These are phyloP conservation scores for Mallotus villosus DNA, from an alignment of 2,797 vertebrate genomes.

Conservation along the genomic window DNA sequence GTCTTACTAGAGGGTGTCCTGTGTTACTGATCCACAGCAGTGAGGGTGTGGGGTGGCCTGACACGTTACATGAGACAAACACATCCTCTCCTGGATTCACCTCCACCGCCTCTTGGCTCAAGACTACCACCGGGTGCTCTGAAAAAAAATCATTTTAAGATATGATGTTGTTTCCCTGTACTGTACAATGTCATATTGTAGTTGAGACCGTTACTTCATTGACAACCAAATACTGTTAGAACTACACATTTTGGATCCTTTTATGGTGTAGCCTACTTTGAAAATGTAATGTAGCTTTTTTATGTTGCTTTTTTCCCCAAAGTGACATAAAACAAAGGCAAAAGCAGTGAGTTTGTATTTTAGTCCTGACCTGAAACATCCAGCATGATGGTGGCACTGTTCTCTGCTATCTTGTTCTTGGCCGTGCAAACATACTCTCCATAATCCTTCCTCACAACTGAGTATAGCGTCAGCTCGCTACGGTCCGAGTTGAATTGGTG, in stretches of 20 bases:
- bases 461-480: conserved; percentile 67
- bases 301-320: too few relatives aligned
- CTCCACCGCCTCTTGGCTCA: conserved; percentile 46
- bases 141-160: conserved; percentile 8
- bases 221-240: too few relatives aligned
- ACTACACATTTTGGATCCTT: too few relatives aligned
- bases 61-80: conserved; percentile 71
- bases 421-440: conserved; percentile 73
- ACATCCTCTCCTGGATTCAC: conserved; percentile 45
- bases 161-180: too few relatives aligned
- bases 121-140: conserved; percentile 70
- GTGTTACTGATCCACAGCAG: conserved; percentile 71
- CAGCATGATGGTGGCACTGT: conserved; percentile 52
- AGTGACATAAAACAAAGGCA: too few relatives aligned
- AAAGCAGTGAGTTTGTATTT: not conserved
- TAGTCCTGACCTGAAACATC: conserved; percentile 67
- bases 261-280: too few relatives aligned
- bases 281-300: too few relatives aligned
- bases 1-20: conserved; percentile 24
- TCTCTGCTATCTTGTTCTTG: conserved; percentile 69
- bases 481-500: conserved; percentile 74
- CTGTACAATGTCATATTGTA: too few relatives aligned
- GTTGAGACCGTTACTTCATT: too few relatives aligned
- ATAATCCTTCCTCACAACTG: conserved; percentile 61
- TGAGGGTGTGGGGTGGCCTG: conserved; percentile 71